Evolutionary conservation across 2,113 vertebrate species (phyloP).

Genomic region (Etheostoma cragini): DNA sequence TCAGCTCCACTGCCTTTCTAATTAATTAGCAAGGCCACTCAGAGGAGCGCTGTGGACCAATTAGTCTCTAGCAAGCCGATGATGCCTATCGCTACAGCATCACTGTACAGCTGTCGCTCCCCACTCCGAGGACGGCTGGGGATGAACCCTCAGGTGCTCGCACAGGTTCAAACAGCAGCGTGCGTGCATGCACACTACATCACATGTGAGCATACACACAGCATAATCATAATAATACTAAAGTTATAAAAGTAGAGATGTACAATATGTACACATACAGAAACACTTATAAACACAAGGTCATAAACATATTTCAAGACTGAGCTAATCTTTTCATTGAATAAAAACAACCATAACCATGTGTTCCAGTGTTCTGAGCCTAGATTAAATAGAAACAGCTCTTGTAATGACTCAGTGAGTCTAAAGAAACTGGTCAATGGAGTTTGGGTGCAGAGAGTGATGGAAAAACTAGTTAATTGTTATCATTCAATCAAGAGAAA

Average conservation of each 20-base stretch:
- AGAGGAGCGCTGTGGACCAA: slow-evolving; percentile 80
- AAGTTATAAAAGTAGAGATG: background rate
- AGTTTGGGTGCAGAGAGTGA: slow-evolving; percentile 3
- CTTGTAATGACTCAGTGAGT: background rate
- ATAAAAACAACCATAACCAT: slow-evolving; percentile 6
- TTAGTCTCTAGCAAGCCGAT: slow-evolving; percentile 81
- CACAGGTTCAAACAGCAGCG: slow-evolving; percentile 69
- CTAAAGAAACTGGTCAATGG: background rate
- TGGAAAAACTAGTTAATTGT: background rate
- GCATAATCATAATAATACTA: background rate
- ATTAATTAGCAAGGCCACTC: slow-evolving; percentile 86
- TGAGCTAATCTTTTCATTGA: slow-evolving; percentile 4
- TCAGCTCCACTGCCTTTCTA: slow-evolving; percentile 85
- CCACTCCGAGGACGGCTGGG: slow-evolving; percentile 66
- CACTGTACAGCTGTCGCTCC: slow-evolving; percentile 78
- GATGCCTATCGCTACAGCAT: slow-evolving; percentile 80
- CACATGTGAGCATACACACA: slow-evolving; percentile 30
- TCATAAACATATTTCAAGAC: background rate
- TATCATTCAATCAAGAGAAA: background rate
- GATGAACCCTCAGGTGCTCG: slow-evolving; percentile 77
- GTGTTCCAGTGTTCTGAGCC: background rate
- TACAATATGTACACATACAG: background rate
- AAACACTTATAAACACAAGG: background rate
- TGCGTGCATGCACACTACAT: slow-evolving; percentile 33
- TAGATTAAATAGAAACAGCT: slow-evolving; percentile 1